These are phyloP conservation scores for Dreissena rostriformis DNA, from an alignment of 1,140 invertebrate genomes.

Conservation along the genomic window DNA sequence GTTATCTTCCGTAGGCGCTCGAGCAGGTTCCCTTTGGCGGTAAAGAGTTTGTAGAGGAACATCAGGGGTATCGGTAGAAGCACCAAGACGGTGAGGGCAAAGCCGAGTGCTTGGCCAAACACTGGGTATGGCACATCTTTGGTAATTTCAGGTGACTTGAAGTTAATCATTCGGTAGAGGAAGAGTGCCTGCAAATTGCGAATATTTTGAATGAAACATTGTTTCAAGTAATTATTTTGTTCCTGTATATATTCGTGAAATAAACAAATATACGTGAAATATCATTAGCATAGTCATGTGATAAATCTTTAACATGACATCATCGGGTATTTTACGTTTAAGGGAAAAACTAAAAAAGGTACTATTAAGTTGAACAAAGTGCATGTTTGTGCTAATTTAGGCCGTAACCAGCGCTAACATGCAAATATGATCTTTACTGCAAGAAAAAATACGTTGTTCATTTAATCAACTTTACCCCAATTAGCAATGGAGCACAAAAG, in stretches of 20 bases:
- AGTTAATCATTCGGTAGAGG: conserved; percentile 3
- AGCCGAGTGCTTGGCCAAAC: conserved; percentile 8
- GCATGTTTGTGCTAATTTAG: no score
- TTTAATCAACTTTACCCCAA: background rate
- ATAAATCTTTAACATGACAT: no score
- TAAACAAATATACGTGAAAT: background rate
- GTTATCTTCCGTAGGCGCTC: conserved; percentile 7
- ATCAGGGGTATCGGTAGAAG: conserved; percentile 4
- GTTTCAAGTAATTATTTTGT: background rate
- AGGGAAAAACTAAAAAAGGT: no score
- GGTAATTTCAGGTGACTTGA: conserved; percentile 3
- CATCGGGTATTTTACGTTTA: no score
- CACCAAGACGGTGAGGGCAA: background rate
- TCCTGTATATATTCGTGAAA: background rate
- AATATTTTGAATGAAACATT: no score
- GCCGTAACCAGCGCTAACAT: no score
- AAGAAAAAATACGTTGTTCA: no score
- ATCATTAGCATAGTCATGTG: background rate
- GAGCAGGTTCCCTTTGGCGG: background rate
- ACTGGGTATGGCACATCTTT: conserved; percentile 1
- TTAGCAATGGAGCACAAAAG: conserved; percentile 2
- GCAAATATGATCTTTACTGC: no score
- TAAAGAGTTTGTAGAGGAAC: conserved; percentile 14
- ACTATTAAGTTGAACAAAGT: no score
- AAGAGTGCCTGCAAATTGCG: conserved; percentile 1